Base-by-base conservation (phyloP, 2,888 invertebrate genomes). In the Heteromurus nitidus region DNA sequence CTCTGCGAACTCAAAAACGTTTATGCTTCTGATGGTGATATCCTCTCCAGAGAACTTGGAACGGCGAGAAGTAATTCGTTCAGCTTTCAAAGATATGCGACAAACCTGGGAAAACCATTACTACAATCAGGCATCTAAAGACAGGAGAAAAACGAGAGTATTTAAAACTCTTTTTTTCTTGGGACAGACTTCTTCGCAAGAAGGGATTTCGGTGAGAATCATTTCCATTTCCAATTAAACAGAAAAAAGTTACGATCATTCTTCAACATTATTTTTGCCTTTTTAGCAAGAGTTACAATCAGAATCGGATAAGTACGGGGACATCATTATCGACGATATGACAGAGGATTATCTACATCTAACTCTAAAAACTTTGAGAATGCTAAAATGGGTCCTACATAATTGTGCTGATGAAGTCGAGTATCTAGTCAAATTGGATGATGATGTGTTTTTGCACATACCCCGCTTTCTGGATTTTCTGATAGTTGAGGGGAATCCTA, bases 361-460 rank as follows among this genome's bases (percentile, higher is more conserved):
- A 16, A 87, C 87, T 1, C 47, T 86, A 47, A 87, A 87, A 55
- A 85, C 86, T 5, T 62, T 87, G 13, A 60, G 85, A 64, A 85
- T 86, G 84, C 81, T 87, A 70, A 87, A 87, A 58, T 87, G 86
- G 86, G 74, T 74, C 9, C 44, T 65, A 0, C 67, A 68, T 16
- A 80, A 83, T 67, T 86, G 86, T 75, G 77, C 76, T 3, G 20
- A 58, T 26, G 28, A 62, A n/a, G 82, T 85, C 3, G 67, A 80
- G 18, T 88, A 83, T 68, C 72, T 88, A 5, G 80, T 88, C 28
- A 88, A 88, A 80, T 87, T 88, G 7, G 88, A 88, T 68, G 88
- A 88, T 74, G 88, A 88, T 68, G 88, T 88, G 76, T 87, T 87
- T 69, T 74, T 88, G 2, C 87, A 88, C 73, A 69, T 88, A 42